Percentiles rank a stretch among this genome's conserved stretches.
phyloP scores from a whole-genome alignment of 2,888 invertebrate species.

The Tenthredo mesomela region DNA sequence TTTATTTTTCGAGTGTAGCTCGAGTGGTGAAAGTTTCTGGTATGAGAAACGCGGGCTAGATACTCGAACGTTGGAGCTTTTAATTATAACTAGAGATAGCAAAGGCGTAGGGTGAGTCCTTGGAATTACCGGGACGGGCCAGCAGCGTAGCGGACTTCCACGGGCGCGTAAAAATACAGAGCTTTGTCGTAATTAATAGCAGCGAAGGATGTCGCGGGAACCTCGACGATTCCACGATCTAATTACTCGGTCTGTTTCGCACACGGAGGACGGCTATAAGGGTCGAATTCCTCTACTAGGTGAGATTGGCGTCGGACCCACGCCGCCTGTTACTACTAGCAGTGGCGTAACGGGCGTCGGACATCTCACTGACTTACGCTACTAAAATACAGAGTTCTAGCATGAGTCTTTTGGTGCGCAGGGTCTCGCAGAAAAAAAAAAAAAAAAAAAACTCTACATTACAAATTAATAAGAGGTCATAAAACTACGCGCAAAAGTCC shows the following conservation, averaged over 20 bases:
- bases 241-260: slow-evolving; percentile 51
- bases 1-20: neutral
- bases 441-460: neutral
- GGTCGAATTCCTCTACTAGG: slow-evolving; percentile 44
- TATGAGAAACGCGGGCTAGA: neutral
- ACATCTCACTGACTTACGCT: slow-evolving; percentile 24
- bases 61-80: slow-evolving; percentile 29
- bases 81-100: slow-evolving; percentile 36
- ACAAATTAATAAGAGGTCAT: slow-evolving; percentile 10
- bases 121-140: slow-evolving; percentile 32
- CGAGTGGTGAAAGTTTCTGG: neutral
- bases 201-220: slow-evolving; percentile 47
- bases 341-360: neutral
- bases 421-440: neutral
- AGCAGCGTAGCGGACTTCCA: slow-evolving; percentile 42
- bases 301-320: slow-evolving; percentile 48
- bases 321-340: slow-evolving; percentile 47
- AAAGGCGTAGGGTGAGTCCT: slow-evolving; percentile 17
- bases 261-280: slow-evolving; percentile 26
- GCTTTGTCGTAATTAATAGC: slow-evolving; percentile 47
- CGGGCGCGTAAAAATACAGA: slow-evolving; percentile 45
- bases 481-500: neutral
- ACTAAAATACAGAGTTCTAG: slow-evolving; percentile 27
- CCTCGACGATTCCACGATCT: slow-evolving; percentile 51
- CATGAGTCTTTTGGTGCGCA: neutral